These are phyloP conservation scores for Cephalophus harveyi DNA, from an alignment of 2,113 vertebrate species.

Conservation along the genomic window DNA sequence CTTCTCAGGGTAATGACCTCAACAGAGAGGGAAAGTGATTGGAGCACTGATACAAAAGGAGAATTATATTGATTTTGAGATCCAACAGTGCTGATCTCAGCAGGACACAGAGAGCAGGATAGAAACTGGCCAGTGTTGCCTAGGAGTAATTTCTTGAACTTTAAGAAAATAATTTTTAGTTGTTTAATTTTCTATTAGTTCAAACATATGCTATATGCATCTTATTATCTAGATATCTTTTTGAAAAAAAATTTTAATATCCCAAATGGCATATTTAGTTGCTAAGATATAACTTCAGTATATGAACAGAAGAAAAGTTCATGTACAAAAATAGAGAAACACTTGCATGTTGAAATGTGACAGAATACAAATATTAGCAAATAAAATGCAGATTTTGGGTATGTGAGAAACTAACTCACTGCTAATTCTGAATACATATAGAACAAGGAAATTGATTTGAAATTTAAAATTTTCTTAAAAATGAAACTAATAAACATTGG, in stretches of 20 bases:
- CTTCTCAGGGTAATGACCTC: background rate
- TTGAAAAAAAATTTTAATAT: background rate
- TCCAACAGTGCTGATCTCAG: background rate
- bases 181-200: background rate
- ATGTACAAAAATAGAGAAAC: background rate
- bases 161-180: background rate
- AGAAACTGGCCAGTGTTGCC: background rate
- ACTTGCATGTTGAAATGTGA: background rate
- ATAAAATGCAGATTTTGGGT: background rate
- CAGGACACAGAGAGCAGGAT: background rate
- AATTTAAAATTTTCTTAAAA: background rate
- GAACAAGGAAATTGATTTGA: slow-evolving; percentile 2
- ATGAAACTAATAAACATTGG: background rate
- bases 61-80: no score
- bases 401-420: background rate
- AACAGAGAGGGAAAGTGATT: background rate
- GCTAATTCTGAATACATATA: background rate
- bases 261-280: background rate
- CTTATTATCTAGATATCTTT: background rate
- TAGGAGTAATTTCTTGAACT: background rate
- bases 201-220: background rate
- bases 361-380: background rate
- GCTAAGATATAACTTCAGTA: background rate
- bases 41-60: background rate
- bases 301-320: background rate